Evolutionary conservation across 2,113 vertebrate species (phyloP).

Genomic region (Mirounga angustirostris): DNA sequence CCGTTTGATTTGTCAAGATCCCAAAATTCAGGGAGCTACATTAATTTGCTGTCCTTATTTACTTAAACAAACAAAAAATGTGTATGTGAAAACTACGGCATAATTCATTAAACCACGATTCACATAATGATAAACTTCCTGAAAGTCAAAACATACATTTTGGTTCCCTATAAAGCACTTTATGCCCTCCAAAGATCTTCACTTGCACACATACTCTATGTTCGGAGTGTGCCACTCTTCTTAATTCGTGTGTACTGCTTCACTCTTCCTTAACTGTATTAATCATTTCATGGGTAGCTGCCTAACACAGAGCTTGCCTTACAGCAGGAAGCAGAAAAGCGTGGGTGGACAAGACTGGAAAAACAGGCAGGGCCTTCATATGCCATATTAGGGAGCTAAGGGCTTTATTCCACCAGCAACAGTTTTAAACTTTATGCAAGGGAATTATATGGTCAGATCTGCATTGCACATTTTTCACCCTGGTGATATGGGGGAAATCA

Average conservation of each 20-base stretch:
- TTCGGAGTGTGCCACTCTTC: background rate
- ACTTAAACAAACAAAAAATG: background rate
- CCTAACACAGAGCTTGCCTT: background rate
- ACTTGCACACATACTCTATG: background rate
- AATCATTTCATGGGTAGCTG: background rate
- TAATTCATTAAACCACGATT: background rate
- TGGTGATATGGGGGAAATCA: background rate
- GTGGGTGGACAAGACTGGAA: fast-evolving
- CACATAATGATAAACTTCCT: background rate
- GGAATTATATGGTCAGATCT: background rate
- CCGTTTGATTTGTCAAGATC: background rate
- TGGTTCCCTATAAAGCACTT: background rate
- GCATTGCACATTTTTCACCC: background rate
- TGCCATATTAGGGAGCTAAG: background rate
- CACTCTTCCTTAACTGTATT: background rate
- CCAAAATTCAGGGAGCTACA: background rate
- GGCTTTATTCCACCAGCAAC: background rate
- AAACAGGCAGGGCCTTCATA: background rate
- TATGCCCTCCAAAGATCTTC: background rate
- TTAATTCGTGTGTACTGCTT: background rate
- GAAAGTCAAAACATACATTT: background rate
- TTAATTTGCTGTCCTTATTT: background rate
- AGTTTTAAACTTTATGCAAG: background rate
- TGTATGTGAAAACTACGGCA: background rate
- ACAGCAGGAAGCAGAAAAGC: background rate